phyloP scores from a whole-genome alignment of 1,140 invertebrate genomes.

The Orussus abietinus region DNA sequence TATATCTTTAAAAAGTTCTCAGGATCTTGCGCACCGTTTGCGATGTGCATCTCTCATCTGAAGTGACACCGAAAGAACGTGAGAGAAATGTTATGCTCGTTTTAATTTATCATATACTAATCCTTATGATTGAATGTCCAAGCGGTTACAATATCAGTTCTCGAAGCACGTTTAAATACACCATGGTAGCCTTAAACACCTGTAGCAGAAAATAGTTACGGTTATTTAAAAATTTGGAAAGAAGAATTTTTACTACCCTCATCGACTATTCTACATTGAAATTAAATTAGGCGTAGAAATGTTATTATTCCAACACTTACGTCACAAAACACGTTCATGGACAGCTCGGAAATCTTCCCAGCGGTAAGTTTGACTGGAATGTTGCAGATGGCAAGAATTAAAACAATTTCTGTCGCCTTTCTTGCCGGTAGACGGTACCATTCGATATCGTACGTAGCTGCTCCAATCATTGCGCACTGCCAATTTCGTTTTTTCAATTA shows the following conservation, averaged over 20 bases:
- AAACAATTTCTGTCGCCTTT: conserved; percentile 7
- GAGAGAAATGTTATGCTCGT: no score
- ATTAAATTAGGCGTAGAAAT: no score
- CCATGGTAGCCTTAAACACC: conserved; percentile 17
- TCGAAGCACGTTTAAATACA: conserved; percentile 16
- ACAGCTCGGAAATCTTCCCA: conserved; percentile 16
- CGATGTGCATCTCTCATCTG: no score
- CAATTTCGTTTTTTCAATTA: no score
- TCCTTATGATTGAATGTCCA: no score
- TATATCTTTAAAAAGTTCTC: no score
- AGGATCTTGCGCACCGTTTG: no score
- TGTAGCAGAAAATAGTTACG: conserved; percentile 4
- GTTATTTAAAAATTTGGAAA: background rate
- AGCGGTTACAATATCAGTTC: conserved; percentile 15
- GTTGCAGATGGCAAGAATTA: conserved; percentile 23
- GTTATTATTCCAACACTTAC: conserved; percentile 24
- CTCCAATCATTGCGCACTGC: conserved; percentile 20
- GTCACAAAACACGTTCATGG: conserved; percentile 14
- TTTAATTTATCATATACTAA: no score
- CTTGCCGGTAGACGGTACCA: conserved; percentile 21
- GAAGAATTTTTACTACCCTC: background rate
- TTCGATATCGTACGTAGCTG: conserved; percentile 17
- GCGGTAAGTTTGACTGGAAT: conserved; percentile 17
- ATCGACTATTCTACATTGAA: conserved; percentile 6
- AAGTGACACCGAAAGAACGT: no score